Evolutionary conservation across 2,113 vertebrate species (phyloP), one percentile per base, ranked within the genome.

Genomic region (Helogale parvula): DNA sequence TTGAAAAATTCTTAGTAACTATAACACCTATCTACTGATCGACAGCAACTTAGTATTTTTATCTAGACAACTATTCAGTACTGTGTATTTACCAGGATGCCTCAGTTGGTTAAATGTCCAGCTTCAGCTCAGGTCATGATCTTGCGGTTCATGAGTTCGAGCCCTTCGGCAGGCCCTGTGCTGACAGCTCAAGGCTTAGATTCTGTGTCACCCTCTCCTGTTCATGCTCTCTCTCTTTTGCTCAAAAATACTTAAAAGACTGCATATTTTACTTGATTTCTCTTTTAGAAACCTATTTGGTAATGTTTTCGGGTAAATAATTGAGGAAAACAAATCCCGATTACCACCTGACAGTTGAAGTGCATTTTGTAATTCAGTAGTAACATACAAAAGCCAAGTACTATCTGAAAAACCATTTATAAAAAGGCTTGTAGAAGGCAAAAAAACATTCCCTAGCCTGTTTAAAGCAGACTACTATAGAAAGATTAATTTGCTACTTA

Each of bases 1-100:
- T 12, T 96, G 35, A 3, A 88, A 80, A 87, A 54, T 69, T 60
- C 35, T 69, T 90, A 97, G 9, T 88, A 96, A 96, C n/a, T 35
- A 0, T 68, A 87, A 96, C 19, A 72, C 74, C 27, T 63, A 86
- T n/a, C 47, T 65, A 38, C 31, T 35, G 45, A 81, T 7, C 25
- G 50, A 76, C 7, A 74, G 11, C 35, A 90, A 85, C 19, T 72
- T 79, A 66, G 81, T 66, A 72, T 66, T 89, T 87, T 82, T 68
- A 82, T 77, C 35, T 86, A 69, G 35, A 76, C 3, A 87, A 7
- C 54, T 80, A 74, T 19, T 90, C 50, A 93, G 65, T 35, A 63
- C 12, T 72, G 0, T 6, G 0, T 10, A 69, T 38, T 66, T 74
- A 57, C 69, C 57, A 23, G 21, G 57, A 60, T 60, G 57, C 57